phyloP scores from a whole-genome alignment of 1,140 invertebrate genomes.

The Brachionus paranguensis region DNA sequence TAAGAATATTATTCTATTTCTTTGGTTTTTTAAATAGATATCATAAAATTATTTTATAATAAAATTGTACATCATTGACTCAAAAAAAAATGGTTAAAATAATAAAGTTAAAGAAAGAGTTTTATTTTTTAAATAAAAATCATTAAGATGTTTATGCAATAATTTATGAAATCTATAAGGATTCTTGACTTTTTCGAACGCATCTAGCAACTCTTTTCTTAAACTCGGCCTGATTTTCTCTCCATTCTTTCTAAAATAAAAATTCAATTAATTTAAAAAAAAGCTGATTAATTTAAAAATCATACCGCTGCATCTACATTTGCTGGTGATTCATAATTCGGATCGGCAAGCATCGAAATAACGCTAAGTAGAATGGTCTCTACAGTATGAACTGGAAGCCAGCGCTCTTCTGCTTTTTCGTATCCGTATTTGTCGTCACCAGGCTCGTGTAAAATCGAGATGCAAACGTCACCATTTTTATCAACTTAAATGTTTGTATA shows the following conservation, averaged over 20 bases:
- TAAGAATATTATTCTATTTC: background rate
- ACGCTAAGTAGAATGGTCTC: constrained; percentile 86
- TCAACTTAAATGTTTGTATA: constrained; percentile 66
- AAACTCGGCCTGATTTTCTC: constrained; percentile 65
- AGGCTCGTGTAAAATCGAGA: constrained; percentile 97
- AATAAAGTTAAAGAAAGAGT: background rate
- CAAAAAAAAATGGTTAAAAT: background rate
- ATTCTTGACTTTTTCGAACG: constrained; percentile 94
- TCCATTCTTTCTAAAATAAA: constrained; percentile 66
- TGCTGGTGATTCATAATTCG: constrained; percentile 98
- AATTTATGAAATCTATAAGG: background rate
- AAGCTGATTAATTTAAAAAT: constrained; percentile 9
- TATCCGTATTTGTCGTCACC: constrained; percentile 99
- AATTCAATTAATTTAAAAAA: background rate
- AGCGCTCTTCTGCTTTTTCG: constrained; percentile 95
- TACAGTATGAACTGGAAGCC: constrained; percentile 97
- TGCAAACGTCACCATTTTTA: constrained; percentile 96
- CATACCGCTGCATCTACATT: constrained; percentile 93
- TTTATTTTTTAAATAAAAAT: background rate
- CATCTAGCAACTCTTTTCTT: constrained; percentile 93
- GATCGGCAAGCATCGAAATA: constrained; percentile 98
- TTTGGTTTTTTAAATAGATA: background rate
- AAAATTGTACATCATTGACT: background rate
- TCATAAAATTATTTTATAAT: background rate
- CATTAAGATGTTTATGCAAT: background rate